Percentiles rank a stretch among this genome's conserved stretches.
These are phyloP conservation scores for Sus cebifrons DNA, from an alignment of 2,797 vertebrate species.

Conservation along the genomic window DNA sequence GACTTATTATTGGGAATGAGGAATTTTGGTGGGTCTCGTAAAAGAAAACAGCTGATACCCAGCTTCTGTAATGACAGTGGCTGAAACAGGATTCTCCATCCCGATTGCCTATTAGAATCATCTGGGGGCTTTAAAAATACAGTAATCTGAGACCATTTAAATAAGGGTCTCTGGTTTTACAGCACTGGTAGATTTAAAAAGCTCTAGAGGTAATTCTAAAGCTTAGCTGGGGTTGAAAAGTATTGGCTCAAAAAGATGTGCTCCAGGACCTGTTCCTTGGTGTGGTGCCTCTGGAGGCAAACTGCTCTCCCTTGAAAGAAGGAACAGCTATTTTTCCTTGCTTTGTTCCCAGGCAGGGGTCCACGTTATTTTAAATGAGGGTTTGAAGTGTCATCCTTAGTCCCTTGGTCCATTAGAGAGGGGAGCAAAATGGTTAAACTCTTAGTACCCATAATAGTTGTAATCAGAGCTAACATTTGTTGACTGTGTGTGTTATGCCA, in stretches of 20 bases:
- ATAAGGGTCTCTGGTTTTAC: not conserved
- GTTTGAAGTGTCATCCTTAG: not conserved
- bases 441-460: not conserved
- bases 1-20: not conserved
- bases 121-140: not conserved
- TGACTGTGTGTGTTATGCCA: not conserved
- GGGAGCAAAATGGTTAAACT: slow-evolving; percentile 36
- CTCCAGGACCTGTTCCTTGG: not conserved
- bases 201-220: not conserved
- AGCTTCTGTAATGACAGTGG: not conserved
- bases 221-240: not conserved
- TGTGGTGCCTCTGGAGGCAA: not conserved
- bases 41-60: slow-evolving; percentile 10
- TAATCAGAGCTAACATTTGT: slow-evolving; percentile 18
- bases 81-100: not conserved
- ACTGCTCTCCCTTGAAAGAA: not conserved
- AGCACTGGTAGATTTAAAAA: not conserved
- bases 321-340: not conserved
- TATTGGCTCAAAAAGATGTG: not conserved
- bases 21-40: not conserved
- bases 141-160: not conserved
- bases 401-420: slow-evolving; percentile 37
- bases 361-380: not conserved
- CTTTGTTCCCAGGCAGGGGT: not conserved
- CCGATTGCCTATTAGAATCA: not conserved